These are phyloP conservation scores for Aythya baeri DNA, from an alignment of 2,113 vertebrate genomes.

Conservation along the genomic window DNA sequence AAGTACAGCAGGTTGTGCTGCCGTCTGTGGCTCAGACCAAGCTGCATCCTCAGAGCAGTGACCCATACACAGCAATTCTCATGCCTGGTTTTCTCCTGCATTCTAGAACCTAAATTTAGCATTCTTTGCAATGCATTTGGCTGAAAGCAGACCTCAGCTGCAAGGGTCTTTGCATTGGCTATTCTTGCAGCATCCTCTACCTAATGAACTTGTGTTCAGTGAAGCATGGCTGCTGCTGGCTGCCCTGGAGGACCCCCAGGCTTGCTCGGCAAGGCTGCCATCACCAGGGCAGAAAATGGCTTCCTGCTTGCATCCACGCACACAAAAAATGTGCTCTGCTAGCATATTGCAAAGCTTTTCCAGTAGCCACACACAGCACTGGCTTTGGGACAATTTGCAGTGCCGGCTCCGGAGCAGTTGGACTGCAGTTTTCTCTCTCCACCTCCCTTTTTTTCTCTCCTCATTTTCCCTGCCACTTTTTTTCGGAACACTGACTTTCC, in stretches of 20 bases:
- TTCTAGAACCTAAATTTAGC: conserved; percentile 27
- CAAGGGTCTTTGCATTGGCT: conserved; percentile 9
- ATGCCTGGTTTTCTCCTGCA: conserved; percentile 7
- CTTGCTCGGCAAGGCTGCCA: not conserved
- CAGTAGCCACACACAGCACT: not conserved
- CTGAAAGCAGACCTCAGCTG: conserved; percentile 54
- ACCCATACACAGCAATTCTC: conserved; percentile 8
- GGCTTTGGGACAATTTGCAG: not conserved
- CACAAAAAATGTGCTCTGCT: not conserved
- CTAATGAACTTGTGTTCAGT: not conserved
- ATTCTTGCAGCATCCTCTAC: conserved; percentile 38
- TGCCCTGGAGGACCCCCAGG: not conserved
- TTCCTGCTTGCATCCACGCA: not conserved
- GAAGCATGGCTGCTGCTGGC: not conserved
- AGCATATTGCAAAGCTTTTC: not conserved
- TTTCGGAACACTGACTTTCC: conserved; percentile 70
- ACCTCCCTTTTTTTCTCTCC: not conserved
- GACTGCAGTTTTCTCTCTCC: not conserved
- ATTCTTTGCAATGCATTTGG: conserved; percentile 11
- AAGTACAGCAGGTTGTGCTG: not conserved
- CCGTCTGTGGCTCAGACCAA: not conserved
- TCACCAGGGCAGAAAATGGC: not conserved
- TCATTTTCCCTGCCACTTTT: conserved; percentile 39
- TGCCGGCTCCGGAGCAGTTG: not conserved
- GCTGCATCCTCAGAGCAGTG: not conserved